A percentile compares a stretch with the other conserved stretches of the same genome.
Conservation (phyloP, 2,113 vertebrate species). For the Thunnus thynnus region DNA sequence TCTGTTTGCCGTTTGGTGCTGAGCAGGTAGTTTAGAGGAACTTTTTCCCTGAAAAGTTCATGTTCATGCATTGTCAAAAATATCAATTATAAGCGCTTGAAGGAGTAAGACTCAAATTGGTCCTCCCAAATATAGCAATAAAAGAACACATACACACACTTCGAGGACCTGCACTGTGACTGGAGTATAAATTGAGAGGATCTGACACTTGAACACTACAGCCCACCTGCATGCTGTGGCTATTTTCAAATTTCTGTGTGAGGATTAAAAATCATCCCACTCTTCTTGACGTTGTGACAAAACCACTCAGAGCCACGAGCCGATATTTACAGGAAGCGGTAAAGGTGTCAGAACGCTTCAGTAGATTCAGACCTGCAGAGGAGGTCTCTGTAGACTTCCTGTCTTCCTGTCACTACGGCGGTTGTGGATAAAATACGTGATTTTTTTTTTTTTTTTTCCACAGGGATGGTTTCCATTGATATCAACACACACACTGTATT, state of each 20-base stretch:
- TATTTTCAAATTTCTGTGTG: not conserved
- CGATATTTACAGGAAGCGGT: slow-evolving; percentile 23
- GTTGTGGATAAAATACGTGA: slow-evolving; percentile 5
- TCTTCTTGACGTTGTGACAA: slow-evolving; percentile 34
- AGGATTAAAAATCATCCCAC: slow-evolving; percentile 35
- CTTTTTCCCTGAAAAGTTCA: too few species aligned
- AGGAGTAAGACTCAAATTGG: too few species aligned
- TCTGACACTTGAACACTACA: slow-evolving; percentile 1
- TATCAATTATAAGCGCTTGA: too few species aligned
- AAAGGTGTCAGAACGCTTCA: slow-evolving; percentile 35
- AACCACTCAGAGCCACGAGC: slow-evolving; percentile 22
- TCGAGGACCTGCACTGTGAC: not conserved
- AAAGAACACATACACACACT: not conserved
- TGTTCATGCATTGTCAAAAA: too few species aligned
- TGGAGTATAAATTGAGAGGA: slow-evolving; percentile 23
- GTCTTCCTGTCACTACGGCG: slow-evolving; percentile 33
- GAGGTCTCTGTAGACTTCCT: slow-evolving; percentile 37
- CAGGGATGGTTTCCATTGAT: slow-evolving; percentile 14
- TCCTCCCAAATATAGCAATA: too few species aligned
- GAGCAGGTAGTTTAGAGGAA: too few species aligned
- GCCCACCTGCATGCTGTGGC: not conserved
- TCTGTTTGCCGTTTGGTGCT: too few species aligned
- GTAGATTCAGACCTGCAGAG: slow-evolving; percentile 12
- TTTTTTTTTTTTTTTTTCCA: not conserved
- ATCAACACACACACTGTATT: slow-evolving; percentile 2